Evolutionary conservation across 2,113 vertebrate genomes (phyloP).

Genomic region (Scolopax mira): DNA sequence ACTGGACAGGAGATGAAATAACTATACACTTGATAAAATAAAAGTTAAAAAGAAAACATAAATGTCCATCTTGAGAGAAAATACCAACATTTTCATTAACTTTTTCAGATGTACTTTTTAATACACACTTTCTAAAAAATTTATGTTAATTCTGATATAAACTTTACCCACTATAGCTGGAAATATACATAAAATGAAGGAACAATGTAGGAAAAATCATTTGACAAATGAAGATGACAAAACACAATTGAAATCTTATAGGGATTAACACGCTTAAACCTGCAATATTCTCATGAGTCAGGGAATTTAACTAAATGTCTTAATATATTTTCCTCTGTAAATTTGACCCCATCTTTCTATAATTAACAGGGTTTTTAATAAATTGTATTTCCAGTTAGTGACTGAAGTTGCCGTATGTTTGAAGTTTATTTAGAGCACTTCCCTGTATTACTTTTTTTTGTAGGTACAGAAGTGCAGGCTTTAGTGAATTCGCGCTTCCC

Average conservation of each 20-base stretch:
- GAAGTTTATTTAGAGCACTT: not conserved
- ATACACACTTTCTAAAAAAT: not conserved
- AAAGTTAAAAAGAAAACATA: not conserved
- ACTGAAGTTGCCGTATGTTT: not conserved
- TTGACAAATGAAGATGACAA: not conserved
- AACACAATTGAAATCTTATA: not conserved
- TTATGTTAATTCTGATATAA: not conserved
- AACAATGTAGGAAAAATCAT: not conserved
- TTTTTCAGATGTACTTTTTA: not conserved
- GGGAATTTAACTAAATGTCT: not conserved
- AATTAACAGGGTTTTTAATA: not conserved
- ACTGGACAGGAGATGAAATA: not conserved
- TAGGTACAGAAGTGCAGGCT: not conserved
- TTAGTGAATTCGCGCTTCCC: not conserved
- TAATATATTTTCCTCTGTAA: not conserved
- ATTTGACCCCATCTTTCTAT: not conserved
- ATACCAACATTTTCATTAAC: not conserved
- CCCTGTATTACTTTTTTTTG: not conserved
- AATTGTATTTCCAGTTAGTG: not conserved
- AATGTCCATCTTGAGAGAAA: not conserved
- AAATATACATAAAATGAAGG: not conserved
- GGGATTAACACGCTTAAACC: not conserved
- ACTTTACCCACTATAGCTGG: not conserved
- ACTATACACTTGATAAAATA: not conserved
- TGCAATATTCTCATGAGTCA: not conserved